These are phyloP conservation scores for Drosophila trapezifrons DNA, from an alignment of 1,140 invertebrate genomes.

Conservation along the genomic window DNA sequence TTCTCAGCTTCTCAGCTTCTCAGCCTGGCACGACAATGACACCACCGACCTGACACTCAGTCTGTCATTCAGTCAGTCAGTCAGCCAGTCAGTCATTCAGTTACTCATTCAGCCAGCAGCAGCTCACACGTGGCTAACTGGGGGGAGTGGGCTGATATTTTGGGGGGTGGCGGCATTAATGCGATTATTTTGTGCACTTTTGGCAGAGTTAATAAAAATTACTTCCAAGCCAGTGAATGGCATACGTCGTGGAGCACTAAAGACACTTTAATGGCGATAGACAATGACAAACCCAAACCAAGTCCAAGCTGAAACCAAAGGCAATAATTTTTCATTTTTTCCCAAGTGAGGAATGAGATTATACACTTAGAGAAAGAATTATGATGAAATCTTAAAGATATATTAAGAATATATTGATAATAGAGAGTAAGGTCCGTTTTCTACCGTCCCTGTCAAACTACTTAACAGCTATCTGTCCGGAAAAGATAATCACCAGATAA, in stretches of 20 bases:
- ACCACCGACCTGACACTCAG: slow-evolving; percentile 56
- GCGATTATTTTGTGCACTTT: slow-evolving; percentile 83
- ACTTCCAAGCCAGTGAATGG: slow-evolving; percentile 80
- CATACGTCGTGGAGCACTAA: slow-evolving; percentile 73
- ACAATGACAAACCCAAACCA: slow-evolving; percentile 60
- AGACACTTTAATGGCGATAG: slow-evolving; percentile 76
- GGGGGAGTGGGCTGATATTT: background rate
- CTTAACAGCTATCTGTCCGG: too few species aligned
- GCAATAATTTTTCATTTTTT: slow-evolving; percentile 62
- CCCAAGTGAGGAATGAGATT: background rate
- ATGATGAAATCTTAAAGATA: background rate
- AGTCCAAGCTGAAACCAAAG: slow-evolving; percentile 33
- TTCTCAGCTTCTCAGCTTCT: slow-evolving; percentile 3
- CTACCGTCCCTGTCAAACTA: too few species aligned
- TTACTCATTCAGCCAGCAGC: slow-evolving; percentile 57
- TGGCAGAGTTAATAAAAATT: slow-evolving; percentile 80
- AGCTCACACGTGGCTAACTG: slow-evolving; percentile 66
- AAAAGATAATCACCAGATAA: too few species aligned
- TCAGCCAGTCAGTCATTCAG: slow-evolving; percentile 30
- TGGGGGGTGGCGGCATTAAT: slow-evolving; percentile 59
- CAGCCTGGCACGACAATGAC: slow-evolving; percentile 70
- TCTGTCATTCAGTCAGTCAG: slow-evolving; percentile 31
- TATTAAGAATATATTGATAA: background rate
- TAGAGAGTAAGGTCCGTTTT: too few species aligned
- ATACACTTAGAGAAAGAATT: slow-evolving; percentile 6